Evolutionary conservation across 2,797 vertebrate genomes (phyloP).

Genomic region (Sebastes hubbsi): DNA sequence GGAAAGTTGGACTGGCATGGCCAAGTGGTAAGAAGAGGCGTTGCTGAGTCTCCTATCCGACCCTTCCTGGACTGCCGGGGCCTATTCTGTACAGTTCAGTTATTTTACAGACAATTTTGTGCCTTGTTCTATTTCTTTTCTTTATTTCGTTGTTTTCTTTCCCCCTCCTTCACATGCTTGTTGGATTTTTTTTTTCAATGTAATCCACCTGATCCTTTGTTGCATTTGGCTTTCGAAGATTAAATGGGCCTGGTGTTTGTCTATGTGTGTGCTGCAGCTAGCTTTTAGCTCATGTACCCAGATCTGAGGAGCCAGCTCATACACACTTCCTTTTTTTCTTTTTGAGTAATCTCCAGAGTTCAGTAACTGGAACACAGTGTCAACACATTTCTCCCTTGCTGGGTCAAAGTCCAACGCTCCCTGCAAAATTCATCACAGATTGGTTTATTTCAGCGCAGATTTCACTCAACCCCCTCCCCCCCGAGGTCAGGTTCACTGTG

Average conservation of each 20-base stretch:
- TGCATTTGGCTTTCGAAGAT: conserved; percentile 66
- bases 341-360: conserved; percentile 38
- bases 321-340: conserved; percentile 7
- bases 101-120: conserved; percentile 99
- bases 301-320: conserved; percentile 50
- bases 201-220: conserved; percentile 73
- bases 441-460: conserved; percentile 35
- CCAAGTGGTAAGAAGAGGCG: conserved; percentile 68
- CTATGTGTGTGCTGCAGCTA: conserved; percentile 63
- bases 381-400: conserved; percentile 40
- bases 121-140: conserved; percentile 95
- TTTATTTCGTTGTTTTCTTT: conserved; percentile 60
- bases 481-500: conserved; percentile 48
- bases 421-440: conserved; percentile 40
- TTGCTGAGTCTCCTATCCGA: conserved; percentile 89
- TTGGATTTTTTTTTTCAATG: conserved; percentile 53
- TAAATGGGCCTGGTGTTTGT: conserved; percentile 66
- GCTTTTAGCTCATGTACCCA: conserved; percentile 68
- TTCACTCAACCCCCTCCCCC: neutral
- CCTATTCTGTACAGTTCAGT: conserved; percentile 92
- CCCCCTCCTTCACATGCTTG: conserved; percentile 57
- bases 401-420: conserved; percentile 47
- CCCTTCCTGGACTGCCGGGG: conserved; percentile 87
- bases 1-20: conserved; percentile 76
- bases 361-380: conserved; percentile 44